These are phyloP conservation scores for Melitaea athalia DNA, from an alignment of 2,888 invertebrate species.

Conservation along the genomic window DNA sequence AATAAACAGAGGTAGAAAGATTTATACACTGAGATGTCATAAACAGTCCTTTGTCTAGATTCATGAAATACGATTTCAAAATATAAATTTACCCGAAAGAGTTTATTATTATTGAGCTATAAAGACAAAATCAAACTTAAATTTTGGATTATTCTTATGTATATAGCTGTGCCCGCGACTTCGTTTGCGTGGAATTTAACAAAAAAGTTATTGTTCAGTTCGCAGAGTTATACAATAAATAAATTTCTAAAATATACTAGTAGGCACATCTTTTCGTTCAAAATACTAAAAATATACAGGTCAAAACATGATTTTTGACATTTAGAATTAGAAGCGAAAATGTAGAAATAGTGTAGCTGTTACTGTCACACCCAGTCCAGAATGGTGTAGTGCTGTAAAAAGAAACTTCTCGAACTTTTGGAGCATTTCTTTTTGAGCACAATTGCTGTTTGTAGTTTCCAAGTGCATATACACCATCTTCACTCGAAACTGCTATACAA, in stretches of 20 bases:
- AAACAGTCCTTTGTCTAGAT: not conserved
- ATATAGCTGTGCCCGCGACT: no score
- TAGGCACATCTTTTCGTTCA: no score
- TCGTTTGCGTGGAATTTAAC: no score
- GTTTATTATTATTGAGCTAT: no score
- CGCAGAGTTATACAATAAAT: no score
- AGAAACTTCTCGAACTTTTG: slow-evolving; percentile 20
- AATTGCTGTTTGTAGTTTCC: slow-evolving; percentile 35
- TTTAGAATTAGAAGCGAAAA: not conserved
- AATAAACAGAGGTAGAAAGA: not conserved
- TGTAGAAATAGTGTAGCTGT: not conserved
- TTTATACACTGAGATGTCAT: not conserved
- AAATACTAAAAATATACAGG: not conserved
- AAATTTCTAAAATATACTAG: no score
- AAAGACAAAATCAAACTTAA: no score
- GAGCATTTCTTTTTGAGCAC: slow-evolving; percentile 35
- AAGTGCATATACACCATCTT: slow-evolving; percentile 32
- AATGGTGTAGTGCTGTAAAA: slow-evolving; percentile 19
- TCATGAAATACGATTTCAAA: no score
- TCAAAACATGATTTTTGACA: no score
- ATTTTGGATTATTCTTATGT: no score
- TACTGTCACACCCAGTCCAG: slow-evolving; percentile 9
- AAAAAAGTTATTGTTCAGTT: no score
- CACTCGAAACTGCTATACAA: slow-evolving; percentile 23
- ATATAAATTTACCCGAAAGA: no score